Conservation (phyloP, 1,140 invertebrate species). For the Ylistrum balloti region DNA sequence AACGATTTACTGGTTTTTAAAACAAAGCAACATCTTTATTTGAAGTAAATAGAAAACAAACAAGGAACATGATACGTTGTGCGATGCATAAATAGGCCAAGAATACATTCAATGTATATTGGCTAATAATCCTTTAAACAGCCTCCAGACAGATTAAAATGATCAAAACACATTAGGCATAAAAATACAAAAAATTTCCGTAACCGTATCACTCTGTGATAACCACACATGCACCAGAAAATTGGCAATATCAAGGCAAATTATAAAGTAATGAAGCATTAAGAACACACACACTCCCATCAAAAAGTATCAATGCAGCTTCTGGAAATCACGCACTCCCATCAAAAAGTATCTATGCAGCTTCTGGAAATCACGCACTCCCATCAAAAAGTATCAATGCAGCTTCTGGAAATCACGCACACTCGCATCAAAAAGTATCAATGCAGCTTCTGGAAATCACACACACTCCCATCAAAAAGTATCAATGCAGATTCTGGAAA, state of each 20-base stretch:
- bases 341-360: no score
- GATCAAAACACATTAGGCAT: not conserved
- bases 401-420: no score
- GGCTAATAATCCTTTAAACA: not conserved
- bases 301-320: no score
- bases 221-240: not conserved
- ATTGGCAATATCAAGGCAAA: not conserved
- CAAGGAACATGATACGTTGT: not conserved
- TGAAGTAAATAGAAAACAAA: conserved; percentile 25
- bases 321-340: no score
- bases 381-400: no score
- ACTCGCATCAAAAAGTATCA: no score
- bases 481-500: no score
- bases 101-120: not conserved
- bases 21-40: conserved; percentile 23
- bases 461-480: no score
- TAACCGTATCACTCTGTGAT: not conserved
- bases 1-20: not conserved
- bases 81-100: conserved; percentile 1
- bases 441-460: no score
- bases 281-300: not conserved
- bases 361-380: no score
- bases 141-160: not conserved
- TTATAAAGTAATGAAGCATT: not conserved
- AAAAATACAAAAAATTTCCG: not conserved